phyloP scores from a whole-genome alignment of 2,888 invertebrate genomes.

The Hymenopus coronatus region DNA sequence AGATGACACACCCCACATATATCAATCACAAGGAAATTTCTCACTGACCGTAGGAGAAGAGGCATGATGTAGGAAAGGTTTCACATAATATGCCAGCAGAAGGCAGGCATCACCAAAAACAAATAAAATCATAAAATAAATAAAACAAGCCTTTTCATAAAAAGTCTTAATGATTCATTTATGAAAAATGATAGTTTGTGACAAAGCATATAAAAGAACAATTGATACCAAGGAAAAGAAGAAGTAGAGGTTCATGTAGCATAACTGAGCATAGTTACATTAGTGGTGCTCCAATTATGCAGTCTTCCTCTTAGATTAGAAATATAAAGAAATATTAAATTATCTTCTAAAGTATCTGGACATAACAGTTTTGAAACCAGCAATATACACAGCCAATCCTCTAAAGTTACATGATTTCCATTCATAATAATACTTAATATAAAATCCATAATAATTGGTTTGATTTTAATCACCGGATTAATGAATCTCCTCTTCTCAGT shows the following conservation, averaged over 20 bases:
- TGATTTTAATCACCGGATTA: neutral
- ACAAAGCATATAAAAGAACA: neutral
- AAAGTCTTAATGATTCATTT: no score
- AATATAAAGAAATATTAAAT: neutral
- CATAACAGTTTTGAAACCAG: neutral
- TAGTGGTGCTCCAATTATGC: neutral
- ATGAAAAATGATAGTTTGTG: neutral
- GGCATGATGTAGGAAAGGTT: no score
- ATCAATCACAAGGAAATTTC: no score
- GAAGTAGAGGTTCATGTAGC: neutral
- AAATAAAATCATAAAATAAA: no score
- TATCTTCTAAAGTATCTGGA: neutral
- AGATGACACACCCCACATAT: no score
- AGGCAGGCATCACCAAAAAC: no score
- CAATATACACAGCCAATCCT: neutral
- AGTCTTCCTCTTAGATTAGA: neutral
- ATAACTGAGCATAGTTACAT: neutral
- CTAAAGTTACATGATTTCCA: neutral
- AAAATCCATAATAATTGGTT: neutral
- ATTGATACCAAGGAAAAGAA: neutral
- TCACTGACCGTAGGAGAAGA: no score
- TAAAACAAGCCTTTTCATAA: no score
- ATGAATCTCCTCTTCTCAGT: neutral
- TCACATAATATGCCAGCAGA: no score
- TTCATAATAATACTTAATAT: neutral